Base-by-base conservation (phyloP, 1,140 invertebrate species). In the Drosophila sulfurigaster region DNA sequence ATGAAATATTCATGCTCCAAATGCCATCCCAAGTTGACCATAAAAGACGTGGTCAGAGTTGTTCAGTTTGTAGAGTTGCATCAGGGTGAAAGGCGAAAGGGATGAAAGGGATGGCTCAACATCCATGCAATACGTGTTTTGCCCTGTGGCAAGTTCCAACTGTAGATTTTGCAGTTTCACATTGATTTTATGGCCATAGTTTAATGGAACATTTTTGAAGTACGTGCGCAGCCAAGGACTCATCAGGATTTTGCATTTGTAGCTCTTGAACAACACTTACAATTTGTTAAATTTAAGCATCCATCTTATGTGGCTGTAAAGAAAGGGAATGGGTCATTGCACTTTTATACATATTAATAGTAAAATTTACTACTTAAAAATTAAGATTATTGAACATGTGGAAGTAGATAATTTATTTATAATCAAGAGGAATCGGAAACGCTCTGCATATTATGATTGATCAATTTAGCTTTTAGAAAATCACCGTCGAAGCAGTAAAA, bases 91-190 rank as follows among this genome's bases (percentile, higher is more conserved):
- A n/a, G 32, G 13, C 2, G 3, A 25, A 25, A 13, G 30, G 51
- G 10, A 35, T 25, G 45, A 38, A 60, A 38, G 32, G 57, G 63
- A 16, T 60, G 60, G 5, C 25, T 16, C 28, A 62, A 79, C 82
- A 71, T 59, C 65, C 70, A 75, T 86, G 79, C 60, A 76, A 79
- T 76, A 86, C 79, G 82, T 88, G 82, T 86, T 25, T 85, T 65
- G 79, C 75, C 79, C 66, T 77, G 63, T 38, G 73, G 73, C 65
- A 35, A 16, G 5, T 30, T 41, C 3, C 30, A 60, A 74, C 13
- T 68, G 32, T 38, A 45, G 58, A 75, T 64, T 63, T 57, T 63
- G 49, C 58, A 70, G 67, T 25, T 62, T 46, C 43, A 56, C 54
- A 56, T 52, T 70, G 80, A 88, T 88, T 85, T 86, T 78, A 86